These are phyloP conservation scores for Casuarius casuarius DNA, from an alignment of 2,113 vertebrate genomes.

Conservation along the genomic window DNA sequence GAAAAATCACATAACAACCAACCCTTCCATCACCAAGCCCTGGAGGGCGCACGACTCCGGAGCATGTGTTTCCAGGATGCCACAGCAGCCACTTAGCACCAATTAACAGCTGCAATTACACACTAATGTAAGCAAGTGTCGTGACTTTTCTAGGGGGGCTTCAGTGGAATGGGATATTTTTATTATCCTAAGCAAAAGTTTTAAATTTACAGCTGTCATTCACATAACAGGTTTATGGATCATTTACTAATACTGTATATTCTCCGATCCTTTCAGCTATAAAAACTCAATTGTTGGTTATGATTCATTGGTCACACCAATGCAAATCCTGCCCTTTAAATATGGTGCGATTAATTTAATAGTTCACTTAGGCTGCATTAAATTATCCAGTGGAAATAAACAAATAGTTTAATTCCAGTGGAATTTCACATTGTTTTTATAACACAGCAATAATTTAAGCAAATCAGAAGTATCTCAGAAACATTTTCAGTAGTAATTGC, in stretches of 20 bases:
- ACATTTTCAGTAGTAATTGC: not conserved
- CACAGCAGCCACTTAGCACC: not conserved
- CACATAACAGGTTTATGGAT: not conserved
- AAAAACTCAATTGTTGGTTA: conserved; percentile 21
- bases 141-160: not conserved
- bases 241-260: not conserved
- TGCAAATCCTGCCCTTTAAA: conserved; percentile 66
- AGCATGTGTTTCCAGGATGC: not conserved
- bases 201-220: not conserved
- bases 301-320: conserved; percentile 33
- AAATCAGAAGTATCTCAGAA: conserved; percentile 19
- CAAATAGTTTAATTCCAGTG: not conserved
- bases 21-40: not conserved
- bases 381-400: conserved; percentile 16
- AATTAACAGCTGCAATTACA: not conserved
- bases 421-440: not conserved
- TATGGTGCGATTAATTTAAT: conserved; percentile 18
- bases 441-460: not conserved
- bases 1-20: not conserved
- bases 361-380: conserved; percentile 11
- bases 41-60: rapidly evolving
- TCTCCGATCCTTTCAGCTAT: conserved; percentile 6
- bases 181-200: not conserved
- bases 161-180: not conserved
- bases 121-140: not conserved